phyloP scores from a whole-genome alignment of 2,797 vertebrate genomes.

The Sebastolobus alascanus region DNA sequence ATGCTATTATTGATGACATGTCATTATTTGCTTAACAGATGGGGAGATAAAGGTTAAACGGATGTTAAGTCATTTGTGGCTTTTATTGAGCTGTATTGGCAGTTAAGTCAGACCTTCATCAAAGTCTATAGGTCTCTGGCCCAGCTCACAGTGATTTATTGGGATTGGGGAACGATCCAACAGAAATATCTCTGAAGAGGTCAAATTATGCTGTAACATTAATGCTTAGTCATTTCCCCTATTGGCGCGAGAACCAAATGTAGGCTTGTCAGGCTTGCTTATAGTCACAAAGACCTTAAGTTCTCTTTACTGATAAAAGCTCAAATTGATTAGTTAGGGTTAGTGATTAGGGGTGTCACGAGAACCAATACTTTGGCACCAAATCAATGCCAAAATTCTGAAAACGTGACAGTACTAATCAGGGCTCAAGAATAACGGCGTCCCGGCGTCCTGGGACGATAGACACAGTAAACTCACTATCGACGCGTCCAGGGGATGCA shows the following conservation, averaged over 20 bases:
- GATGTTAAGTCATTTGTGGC: conserved; percentile 19
- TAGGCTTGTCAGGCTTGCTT: neutral
- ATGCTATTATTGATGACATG: neutral
- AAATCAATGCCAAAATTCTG: no score
- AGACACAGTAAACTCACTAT: no score
- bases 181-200: conserved; percentile 5
- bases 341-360: neutral
- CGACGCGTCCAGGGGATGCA: no score
- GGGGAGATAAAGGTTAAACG: conserved; percentile 24
- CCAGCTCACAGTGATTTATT: neutral
- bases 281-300: neutral
- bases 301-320: neutral
- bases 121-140: neutral
- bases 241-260: neutral
- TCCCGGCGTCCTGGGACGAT: no score
- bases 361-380: no score
- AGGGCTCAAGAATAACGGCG: no score
- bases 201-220: conserved; percentile 5
- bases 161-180: neutral
- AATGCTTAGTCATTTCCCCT: neutral
- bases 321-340: neutral
- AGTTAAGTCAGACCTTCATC: conserved; percentile 9
- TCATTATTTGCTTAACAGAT: conserved; percentile 4
- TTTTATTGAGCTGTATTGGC: conserved; percentile 44
- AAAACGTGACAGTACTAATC: no score